Evolutionary conservation across 2,888 invertebrate species (phyloP).

Genomic region (Timandra comae): DNA sequence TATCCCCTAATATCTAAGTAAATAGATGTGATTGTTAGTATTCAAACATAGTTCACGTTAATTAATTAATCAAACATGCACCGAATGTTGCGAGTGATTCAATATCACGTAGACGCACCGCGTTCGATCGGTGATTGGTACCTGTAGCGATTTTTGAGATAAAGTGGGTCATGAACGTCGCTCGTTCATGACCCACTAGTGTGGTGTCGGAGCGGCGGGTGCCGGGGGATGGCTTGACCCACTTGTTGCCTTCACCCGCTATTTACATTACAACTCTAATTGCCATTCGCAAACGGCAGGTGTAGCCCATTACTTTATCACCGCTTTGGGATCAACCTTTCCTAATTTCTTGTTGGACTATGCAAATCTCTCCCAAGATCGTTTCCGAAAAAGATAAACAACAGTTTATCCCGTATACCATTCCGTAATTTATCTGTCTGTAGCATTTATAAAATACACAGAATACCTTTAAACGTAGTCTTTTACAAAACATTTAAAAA

Average conservation of each 20-base stretch:
- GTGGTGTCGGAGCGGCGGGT: slow-evolving; percentile 22
- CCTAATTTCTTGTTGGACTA: slow-evolving; percentile 35
- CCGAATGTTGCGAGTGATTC: slow-evolving; percentile 1
- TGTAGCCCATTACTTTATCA: slow-evolving; percentile 41
- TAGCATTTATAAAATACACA: too few species aligned
- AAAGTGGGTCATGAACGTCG: slow-evolving; percentile 70
- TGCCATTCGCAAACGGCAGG: slow-evolving; percentile 44
- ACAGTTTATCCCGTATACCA: too few species aligned
- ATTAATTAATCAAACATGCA: too few species aligned
- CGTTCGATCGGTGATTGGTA: too few species aligned
- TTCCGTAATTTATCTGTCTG: too few species aligned
- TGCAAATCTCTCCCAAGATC: slow-evolving; percentile 1
- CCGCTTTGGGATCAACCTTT: slow-evolving; percentile 38
- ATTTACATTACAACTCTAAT: slow-evolving; percentile 64
- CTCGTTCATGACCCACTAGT: slow-evolving; percentile 61
- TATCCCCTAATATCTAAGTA: too few species aligned
- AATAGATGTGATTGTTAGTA: too few species aligned
- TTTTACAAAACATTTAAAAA: too few species aligned
- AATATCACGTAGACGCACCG: too few species aligned
- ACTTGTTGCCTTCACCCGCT: slow-evolving; percentile 67
- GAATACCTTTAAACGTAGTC: too few species aligned
- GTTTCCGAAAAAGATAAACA: too few species aligned
- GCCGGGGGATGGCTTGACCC: slow-evolving; percentile 48
- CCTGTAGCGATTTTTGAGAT: slow-evolving; percentile 42
- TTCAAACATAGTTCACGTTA: too few species aligned